phyloP scores from a whole-genome alignment of 2,888 invertebrate genomes.

The Rhagonycha lutea region DNA sequence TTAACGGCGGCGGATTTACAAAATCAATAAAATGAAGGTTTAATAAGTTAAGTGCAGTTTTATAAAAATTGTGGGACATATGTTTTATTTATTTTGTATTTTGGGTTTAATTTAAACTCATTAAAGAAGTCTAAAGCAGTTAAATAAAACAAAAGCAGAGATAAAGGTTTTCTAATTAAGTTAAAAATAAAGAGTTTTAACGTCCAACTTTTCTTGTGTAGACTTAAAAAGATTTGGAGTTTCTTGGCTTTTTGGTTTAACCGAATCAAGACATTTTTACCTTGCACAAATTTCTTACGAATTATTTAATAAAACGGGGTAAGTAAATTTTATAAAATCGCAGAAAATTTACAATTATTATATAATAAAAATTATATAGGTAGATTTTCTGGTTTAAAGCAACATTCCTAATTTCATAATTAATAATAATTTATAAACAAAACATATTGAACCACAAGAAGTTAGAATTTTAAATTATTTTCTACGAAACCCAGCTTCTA shows the following conservation, averaged over 20 bases:
- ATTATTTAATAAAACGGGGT: not conserved
- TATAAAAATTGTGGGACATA: not conserved
- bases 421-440: no score
- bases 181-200: slow-evolving; percentile 16
- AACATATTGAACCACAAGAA: not conserved
- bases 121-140: slow-evolving; percentile 16
- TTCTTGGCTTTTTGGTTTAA: not conserved
- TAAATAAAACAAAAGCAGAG: slow-evolving; percentile 10
- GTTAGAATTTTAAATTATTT: not conserved
- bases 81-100: slow-evolving; percentile 12
- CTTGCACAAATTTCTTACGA: not conserved
- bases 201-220: not conserved
- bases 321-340: not conserved
- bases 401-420: no score
- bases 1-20: not conserved
- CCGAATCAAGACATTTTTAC: not conserved
- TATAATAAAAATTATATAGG: no score
- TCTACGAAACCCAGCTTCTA: no score
- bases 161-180: slow-evolving; percentile 13
- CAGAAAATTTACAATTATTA: not conserved
- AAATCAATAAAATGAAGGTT: not conserved
- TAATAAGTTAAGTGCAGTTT: not conserved
- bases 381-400: no score
- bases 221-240: not conserved
- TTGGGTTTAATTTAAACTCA: slow-evolving; percentile 11